Evolutionary conservation across 2,113 vertebrate species (phyloP).

Genomic region (Diglossa brunneiventris): DNA sequence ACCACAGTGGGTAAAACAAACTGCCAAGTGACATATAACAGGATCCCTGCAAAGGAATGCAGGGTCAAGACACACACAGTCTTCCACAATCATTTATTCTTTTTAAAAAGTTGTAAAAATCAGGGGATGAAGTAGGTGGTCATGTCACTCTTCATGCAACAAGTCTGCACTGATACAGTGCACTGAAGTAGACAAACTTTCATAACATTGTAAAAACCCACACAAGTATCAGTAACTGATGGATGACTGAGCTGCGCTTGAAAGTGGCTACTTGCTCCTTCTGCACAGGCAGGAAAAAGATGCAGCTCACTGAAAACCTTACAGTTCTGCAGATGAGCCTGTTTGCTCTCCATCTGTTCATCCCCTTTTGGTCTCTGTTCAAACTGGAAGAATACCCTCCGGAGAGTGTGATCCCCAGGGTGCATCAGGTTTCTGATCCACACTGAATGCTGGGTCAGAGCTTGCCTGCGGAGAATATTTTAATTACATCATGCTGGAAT

Average conservation of each 20-base stretch:
- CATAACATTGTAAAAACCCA: not conserved
- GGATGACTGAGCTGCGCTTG: not conserved
- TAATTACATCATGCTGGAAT: conserved; percentile 16
- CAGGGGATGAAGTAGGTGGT: conserved; percentile 27
- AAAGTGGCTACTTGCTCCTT: not conserved
- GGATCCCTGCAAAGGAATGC: conserved; percentile 46
- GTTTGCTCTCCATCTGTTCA: not conserved
- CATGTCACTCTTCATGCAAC: conserved; percentile 11
- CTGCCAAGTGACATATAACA: conserved; percentile 54
- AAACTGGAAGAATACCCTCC: not conserved
- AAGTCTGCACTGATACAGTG: not conserved
- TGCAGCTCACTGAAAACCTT: not conserved
- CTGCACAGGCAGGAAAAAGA: not conserved
- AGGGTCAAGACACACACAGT: conserved; percentile 10
- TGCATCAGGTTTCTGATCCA: conserved; percentile 18
- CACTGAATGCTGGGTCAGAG: not conserved
- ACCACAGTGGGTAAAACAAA: conserved; percentile 49
- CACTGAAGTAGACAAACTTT: not conserved
- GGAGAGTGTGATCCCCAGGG: not conserved
- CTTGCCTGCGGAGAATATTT: not conserved
- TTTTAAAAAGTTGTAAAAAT: not conserved
- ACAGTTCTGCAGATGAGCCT: not conserved
- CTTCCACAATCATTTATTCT: conserved; percentile 17
- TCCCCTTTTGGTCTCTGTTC: not conserved
- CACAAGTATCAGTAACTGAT: not conserved